Base-by-base conservation (phyloP, 2,113 vertebrate genomes). In the Aviceda subcristata region DNA sequence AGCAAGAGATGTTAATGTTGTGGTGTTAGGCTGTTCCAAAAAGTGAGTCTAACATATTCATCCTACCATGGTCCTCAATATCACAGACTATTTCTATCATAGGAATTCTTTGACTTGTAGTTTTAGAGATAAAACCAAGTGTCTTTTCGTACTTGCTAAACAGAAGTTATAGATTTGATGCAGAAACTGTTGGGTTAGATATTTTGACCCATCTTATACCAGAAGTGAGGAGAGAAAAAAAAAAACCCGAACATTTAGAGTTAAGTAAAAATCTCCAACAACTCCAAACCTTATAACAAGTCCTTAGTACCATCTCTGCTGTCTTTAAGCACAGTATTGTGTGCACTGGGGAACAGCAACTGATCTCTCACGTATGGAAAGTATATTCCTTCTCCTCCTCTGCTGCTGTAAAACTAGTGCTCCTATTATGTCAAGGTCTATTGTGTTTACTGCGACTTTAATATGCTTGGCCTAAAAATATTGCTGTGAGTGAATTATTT, bases 381-480 rank as follows among this genome's bases (percentile, higher is more conserved):
- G 26, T 39, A 18, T 36, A 39, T 67, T 94, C 38, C 30, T 68
- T 57, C 29, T 74, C 10, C 18, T 79, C 5, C 27, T 38, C 46
- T 0, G 3, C 39, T 57, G 59, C 51, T 41, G 55, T 38, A 63
- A 48, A 88, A 63, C 43, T 46, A 39, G 45, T 59, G 85, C 38
- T 97, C 78, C 75, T 95, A 46, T 95, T 93, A 93, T 84, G 90
- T 88, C 97, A 93, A 80, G 79, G 68, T 78, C 83, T 76, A 78
- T 94, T 0, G 10, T 29, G 2, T 89, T 84, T 77, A 50, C 72
- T 92, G 75, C 43, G 53, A 46, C 72, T 95, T 87, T 91, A 90
- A 94, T 94, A 72, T 77, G 76, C 92, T 67, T 94, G 88, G 94
- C 88, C 94, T 97, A 67, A 95, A 95, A 93, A 84, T 75, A 88